Conservation (phyloP, 2,113 vertebrate species). For the Saiga tatarica region DNA sequence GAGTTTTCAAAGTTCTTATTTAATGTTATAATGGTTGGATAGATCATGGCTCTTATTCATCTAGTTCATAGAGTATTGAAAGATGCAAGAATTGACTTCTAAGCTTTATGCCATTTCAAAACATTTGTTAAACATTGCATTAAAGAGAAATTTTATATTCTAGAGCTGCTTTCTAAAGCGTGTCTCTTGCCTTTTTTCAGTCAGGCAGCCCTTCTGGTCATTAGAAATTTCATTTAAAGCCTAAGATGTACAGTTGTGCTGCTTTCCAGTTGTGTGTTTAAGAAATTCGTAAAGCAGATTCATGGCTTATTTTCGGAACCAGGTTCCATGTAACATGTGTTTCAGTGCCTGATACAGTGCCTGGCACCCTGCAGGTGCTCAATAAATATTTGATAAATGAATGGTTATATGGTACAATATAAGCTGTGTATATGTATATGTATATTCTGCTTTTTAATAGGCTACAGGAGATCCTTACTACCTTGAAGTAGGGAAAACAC, state of each 20-base stretch:
- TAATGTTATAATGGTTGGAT: background rate
- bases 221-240: constrained; percentile 15
- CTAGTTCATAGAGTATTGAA: background rate
- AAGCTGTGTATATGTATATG: background rate
- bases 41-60: background rate
- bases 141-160: constrained; percentile 21
- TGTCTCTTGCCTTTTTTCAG: background rate
- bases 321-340: background rate
- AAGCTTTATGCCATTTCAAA: constrained; percentile 31
- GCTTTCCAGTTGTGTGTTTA: background rate
- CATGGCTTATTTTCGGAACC: background rate
- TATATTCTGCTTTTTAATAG: constrained; percentile 77
- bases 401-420: background rate
- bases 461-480: constrained; percentile 98
- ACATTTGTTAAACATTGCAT: background rate
- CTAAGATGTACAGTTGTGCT: background rate
- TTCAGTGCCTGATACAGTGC: background rate
- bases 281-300: background rate
- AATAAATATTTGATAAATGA: constrained; percentile 20
- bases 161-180: constrained; percentile 19
- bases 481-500: constrained; percentile 95
- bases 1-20: background rate
- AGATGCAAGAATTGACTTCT: background rate
- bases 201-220: background rate
- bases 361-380: constrained; percentile 25